Evolutionary conservation across 2,888 invertebrate species (phyloP), one percentile per base, ranked within the genome.

Genomic region (Campoplex nolae): DNA sequence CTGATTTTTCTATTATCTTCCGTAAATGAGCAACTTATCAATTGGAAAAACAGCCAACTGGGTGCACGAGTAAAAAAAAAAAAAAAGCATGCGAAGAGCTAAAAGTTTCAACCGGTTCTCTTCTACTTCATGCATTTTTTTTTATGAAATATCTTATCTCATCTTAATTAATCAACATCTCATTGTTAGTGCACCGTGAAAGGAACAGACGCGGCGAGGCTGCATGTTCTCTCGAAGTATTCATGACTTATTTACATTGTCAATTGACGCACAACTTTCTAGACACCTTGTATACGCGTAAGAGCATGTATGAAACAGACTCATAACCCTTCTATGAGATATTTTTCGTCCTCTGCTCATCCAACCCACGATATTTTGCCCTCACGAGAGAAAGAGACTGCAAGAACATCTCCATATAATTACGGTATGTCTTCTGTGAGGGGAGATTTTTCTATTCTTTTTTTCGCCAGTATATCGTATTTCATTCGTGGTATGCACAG

Each of bases 341-440:
- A 71, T 58, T 71, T 32, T 62, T 62, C 38, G 45, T 56, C 58
- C 23, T 28, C 16, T 35, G 75, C 68, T 78, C 78, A 58, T 67
- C 58, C 58, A 78, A 54, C 68, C 54, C 68, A 48, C 58, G n/a
- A 71, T 45, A 18, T 71, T 78, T 56, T 71, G 32, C 48, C n/a
- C 58, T 45, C 56, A 3, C 45, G 16, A 71, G 32, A 58, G 58
- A 13, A 58, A 70, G 45, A 23, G 28, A 45, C 18, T 32, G 54
- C 23, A 48, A 73, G 45, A 73, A 32, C 87, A 82, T 89, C 81
- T 82, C 86, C 83, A 54, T 83, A 86, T 88, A 88, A 89, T 90
- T 89, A 86, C 83, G 58, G 81, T 71, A 67, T 88, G 87, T 84
- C 81, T 89, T 87, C 81, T 70, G 9, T 32, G 35, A 56, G 58